A percentile compares a stretch with the other conserved stretches of the same genome.
These are phyloP conservation scores for Macrostomum cliftonense DNA, from an alignment of 2,888 invertebrate species.

Conservation along the genomic window DNA sequence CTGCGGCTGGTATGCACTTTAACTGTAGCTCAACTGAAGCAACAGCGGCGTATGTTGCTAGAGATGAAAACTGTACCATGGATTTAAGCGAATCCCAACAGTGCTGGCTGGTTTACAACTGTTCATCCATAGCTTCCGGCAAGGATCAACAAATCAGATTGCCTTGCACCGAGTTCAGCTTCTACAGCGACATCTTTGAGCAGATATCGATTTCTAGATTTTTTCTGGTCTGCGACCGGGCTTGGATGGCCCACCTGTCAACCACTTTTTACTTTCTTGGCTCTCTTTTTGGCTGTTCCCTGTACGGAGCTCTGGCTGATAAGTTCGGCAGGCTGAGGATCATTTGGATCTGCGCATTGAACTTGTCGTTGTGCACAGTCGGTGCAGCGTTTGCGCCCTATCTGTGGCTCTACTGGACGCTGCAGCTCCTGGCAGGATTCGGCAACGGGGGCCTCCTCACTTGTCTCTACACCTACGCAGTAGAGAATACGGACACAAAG, in stretches of 20 bases:
- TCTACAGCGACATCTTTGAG: not conserved
- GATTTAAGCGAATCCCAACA: not conserved
- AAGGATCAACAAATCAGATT: too few relatives aligned
- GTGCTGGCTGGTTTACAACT: not conserved
- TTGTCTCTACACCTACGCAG: not conserved
- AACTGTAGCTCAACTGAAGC: too few relatives aligned
- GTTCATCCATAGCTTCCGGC: not conserved
- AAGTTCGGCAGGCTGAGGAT: slow-evolving; percentile 12
- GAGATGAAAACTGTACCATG: not conserved
- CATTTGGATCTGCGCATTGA: not conserved
- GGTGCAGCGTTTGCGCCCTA: slow-evolving; percentile 2
- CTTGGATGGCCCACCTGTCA: slow-evolving; percentile 16
- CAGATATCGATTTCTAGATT: not conserved
- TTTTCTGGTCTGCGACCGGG: slow-evolving; percentile 18
- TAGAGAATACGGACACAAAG: slow-evolving; percentile 3
- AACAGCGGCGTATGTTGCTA: too few relatives aligned
- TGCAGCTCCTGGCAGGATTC: slow-evolving; percentile 1
- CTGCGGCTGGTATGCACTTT: not conserved
- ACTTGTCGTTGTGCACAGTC: not conserved
- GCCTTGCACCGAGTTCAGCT: slow-evolving; percentile 1
- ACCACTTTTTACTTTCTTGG: slow-evolving; percentile 21
- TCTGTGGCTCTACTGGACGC: slow-evolving; percentile 1
- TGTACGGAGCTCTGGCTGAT: slow-evolving; percentile 21
- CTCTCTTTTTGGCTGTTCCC: slow-evolving; percentile 18
- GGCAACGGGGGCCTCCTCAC: slow-evolving; percentile 6